Base-by-base conservation (phyloP, 2,113 vertebrate species). In the Tachysurus vachellii region DNA sequence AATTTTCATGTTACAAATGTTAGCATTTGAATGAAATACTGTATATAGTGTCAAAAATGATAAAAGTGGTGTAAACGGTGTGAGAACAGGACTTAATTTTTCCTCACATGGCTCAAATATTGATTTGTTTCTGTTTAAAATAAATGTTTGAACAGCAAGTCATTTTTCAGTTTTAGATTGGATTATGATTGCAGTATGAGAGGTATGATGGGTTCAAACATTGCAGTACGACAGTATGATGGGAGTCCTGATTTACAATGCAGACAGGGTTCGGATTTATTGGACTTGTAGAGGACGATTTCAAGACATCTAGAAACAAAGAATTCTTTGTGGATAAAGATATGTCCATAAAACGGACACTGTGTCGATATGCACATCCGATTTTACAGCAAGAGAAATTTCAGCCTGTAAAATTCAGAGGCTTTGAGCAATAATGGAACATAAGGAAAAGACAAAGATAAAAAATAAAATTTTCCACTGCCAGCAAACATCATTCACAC, bases 401-500 rank as follows among this genome's bases (percentile, higher is more conserved):
- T 83, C 36, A 84, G 56, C 57, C 53, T n/a, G 19, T 89, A 83
- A 90, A 89, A 89, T 57, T 54, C 68, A 79, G 56, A 80, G 84
- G 31, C 80, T 42, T 23, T 3, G 59, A 85, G 70, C 36, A 44
- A 54, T 59, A 59, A 53, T 79, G 50, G 70, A 79, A 86, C 26
- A 3, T 5, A 64, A 50, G 44, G 68, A 59, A 80, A 62, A 88
- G 54, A 53, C 42, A 10, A 77, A 90, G 86, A 83, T 85, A 73
- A 31, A 85, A 85, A 31, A 88, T 91, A 31, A 91, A 93, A 88
- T 86, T 84, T 71, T 68, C 80, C 85, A 61, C n/a, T 82, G 90
- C 85, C 89, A 90, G 90, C 92, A 88, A 64, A 66, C 86, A 89
- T 91, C 86, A 80, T 91, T 92, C 87, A 88, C 85, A 86, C 89